Evolutionary conservation across 2,888 invertebrate genomes (phyloP), one percentile per base, ranked within the genome.

Genomic region (Bembecia ichneumoniformis): DNA sequence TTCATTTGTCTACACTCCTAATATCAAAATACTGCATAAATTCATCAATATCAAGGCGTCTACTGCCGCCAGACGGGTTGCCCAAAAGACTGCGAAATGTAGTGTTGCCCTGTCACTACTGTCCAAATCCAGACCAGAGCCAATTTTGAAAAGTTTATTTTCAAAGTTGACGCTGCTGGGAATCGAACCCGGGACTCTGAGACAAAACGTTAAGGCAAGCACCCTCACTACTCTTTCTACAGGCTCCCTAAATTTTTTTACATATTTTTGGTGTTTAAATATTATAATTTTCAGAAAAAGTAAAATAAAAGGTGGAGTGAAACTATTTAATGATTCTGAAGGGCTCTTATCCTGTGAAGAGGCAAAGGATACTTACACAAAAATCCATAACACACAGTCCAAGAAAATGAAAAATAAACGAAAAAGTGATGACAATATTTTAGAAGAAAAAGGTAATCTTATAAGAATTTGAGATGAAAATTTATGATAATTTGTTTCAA

Each of bases 271-370:
- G 13, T 10, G 28, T 43, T 17, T 51, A 9, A 45, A 14, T 43
- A 13, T 40, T 40, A 40, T 28, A 9, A 28, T 40, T 66, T 68
- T 14, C 57, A 87, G 86, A 52, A 77, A 77, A 58, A 55, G 55
- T 9, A 78, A 81, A 62, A 66, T 78, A 35, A 79, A 78, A 66
- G 83, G 82, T 51, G 87, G 89, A 11, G 74, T 89, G 0, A 88
- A 81, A 57, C 59, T 89, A 5, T 87, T 89, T 53, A 81, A 63
- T 7, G 58, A 75, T 52, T 89, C 89, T 0, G 59, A 64, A 45
- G 71, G 67, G 0, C 87, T 68, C 55, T 52, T 89, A 3, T 75
- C 82, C 11, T 70, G 76, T 61, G 78, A 86, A 53, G 74, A 68
- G 46, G 63, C 59, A 2, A 60, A 71, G 46, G 82, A 83, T 51